Conservation (phyloP, 2,888 invertebrate genomes). For the Brachylomia viminalis region DNA sequence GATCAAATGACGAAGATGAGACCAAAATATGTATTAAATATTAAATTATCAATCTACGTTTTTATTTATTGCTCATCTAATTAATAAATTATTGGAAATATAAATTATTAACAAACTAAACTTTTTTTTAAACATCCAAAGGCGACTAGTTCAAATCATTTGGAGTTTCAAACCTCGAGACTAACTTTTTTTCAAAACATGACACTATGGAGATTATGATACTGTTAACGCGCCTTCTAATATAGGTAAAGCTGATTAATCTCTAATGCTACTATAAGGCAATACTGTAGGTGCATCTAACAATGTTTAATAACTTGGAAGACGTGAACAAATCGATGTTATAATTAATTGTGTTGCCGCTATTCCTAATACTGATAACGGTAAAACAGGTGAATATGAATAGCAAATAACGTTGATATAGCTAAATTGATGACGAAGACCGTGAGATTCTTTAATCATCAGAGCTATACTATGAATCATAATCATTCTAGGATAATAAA, state of each 20-base stretch:
- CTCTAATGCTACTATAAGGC: not conserved
- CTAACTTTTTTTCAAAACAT: not conserved
- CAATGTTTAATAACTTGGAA: conserved; percentile 41
- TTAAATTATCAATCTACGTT: not conserved
- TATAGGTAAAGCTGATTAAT: conserved; percentile 2
- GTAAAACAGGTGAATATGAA: conserved; percentile 38
- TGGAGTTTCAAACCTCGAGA: not conserved
- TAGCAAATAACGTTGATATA: conserved; percentile 48
- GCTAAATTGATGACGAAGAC: conserved; percentile 17
- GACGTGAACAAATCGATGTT: conserved; percentile 58
- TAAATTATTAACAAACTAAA: not conserved
- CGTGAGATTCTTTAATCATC: conserved; percentile 20
- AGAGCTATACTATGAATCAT: not conserved
- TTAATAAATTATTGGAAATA: conserved; percentile 14
- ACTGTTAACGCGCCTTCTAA: not conserved
- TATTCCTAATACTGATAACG: conserved; percentile 47
- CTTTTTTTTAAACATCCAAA: not conserved
- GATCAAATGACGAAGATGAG: conserved; percentile 14
- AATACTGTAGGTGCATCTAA: conserved; percentile 7
- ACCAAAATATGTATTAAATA: conserved; percentile 27
- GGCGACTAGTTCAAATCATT: not conserved
- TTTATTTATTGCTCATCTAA: conserved; percentile 41
- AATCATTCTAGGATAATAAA: not conserved
- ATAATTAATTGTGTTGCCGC: conserved; percentile 51
- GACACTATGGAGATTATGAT: not conserved